These are phyloP conservation scores for Ceratitis capitata DNA, from an alignment of 1,140 invertebrate genomes.

Conservation along the genomic window DNA sequence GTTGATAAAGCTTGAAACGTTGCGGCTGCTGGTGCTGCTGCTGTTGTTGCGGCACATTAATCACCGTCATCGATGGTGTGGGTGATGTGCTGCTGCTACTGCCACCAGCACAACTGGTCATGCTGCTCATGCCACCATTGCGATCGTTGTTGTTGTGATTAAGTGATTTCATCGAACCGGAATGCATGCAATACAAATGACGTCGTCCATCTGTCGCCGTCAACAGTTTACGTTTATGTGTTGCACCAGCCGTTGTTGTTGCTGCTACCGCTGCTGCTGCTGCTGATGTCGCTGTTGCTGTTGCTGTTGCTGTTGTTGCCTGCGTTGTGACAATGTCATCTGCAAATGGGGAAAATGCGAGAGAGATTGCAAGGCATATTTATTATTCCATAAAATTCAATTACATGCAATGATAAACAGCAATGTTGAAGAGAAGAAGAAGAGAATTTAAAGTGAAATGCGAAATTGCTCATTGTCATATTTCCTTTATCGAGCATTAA, in stretches of 20 bases:
- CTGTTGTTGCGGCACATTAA: conserved; percentile 46
- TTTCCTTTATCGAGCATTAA: neutral
- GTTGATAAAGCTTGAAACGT: conserved; percentile 50
- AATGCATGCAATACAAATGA: conserved; percentile 60
- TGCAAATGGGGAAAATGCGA: neutral
- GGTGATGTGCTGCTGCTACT: conserved; percentile 44
- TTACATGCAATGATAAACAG: no score
- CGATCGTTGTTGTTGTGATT: conserved; percentile 41
- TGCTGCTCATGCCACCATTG: conserved; percentile 10
- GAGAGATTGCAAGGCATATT: no score
- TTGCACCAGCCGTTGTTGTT: conserved; percentile 18
- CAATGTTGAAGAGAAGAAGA: neutral
- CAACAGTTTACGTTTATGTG: conserved; percentile 39
- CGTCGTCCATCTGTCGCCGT: conserved; percentile 53
- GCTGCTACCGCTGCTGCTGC: conserved; percentile 11
- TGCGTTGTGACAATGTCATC: neutral
- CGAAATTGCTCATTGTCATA: neutral
- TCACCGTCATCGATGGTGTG: conserved; percentile 40
- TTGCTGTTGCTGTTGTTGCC: conserved; percentile 37
- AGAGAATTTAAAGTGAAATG: neutral
- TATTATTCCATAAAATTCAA: no score
- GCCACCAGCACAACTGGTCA: no score
- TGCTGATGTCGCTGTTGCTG: neutral
- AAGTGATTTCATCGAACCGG: conserved; percentile 44
- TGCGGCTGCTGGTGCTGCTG: no score